These are phyloP conservation scores for Athrips mouffetella DNA, from an alignment of 2,888 invertebrate species.

Conservation along the genomic window DNA sequence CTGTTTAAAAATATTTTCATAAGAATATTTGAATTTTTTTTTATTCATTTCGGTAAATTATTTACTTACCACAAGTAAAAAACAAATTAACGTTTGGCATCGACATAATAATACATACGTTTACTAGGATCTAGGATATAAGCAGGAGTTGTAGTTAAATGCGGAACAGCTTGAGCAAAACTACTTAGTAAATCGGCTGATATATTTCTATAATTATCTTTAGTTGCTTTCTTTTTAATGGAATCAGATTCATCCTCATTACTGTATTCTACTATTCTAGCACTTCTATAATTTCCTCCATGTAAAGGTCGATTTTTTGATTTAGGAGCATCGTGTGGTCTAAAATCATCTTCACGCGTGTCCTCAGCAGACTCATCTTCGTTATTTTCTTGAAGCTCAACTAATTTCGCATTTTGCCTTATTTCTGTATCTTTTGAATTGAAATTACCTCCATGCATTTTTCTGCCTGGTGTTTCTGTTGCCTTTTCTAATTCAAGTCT, in stretches of 20 bases:
- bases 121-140: conserved; percentile 73
- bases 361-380: conserved; percentile 36
- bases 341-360: conserved; percentile 41
- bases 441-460: conserved; percentile 52
- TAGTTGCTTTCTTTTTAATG: conserved; percentile 27
- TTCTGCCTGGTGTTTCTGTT: conserved; percentile 23
- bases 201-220: conserved; percentile 37
- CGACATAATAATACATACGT: conserved; percentile 73
- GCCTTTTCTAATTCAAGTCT: conserved; percentile 43
- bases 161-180: conserved; percentile 59
- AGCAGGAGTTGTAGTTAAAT: conserved; percentile 56
- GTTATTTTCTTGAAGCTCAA: conserved; percentile 48
- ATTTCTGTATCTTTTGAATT: conserved; percentile 31
- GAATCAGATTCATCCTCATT: conserved; percentile 27
- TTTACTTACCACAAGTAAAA: conserved; percentile 2
- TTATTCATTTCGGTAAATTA: not conserved
- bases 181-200: conserved; percentile 58
- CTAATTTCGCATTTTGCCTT: conserved; percentile 45
- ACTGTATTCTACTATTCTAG: conserved; percentile 41
- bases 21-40: no score
- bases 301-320: conserved; percentile 45
- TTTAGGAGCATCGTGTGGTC: conserved; percentile 36
- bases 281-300: conserved; percentile 68
- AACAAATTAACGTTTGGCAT: conserved; percentile 30
- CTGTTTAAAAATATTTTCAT: no score